Evolutionary conservation across 1,140 invertebrate genomes (phyloP), one percentile per base, ranked within the genome.

Genomic region (Triops cancriformis): DNA sequence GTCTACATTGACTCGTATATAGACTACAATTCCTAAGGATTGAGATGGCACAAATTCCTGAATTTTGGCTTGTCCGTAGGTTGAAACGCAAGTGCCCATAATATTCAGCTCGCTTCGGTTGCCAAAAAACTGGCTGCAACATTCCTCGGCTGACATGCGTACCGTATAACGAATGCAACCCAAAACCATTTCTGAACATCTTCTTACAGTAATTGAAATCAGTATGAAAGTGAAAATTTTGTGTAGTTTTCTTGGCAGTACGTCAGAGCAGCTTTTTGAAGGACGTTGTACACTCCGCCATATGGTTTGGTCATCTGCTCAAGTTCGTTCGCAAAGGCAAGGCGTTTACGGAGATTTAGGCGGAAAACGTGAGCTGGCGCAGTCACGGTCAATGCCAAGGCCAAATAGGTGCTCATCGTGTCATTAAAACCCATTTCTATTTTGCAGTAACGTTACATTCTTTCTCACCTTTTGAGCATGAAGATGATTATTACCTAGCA

Each of bases 351-450:
- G 23, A 5, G 18, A 64, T 64, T 64, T 64, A 64, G 23, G 14
- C 51, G 51, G 23, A 64, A 64, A 3, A 23, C 51, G 23, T 64
- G 51, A 64, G 51, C 51, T n/a, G 51, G 51, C 23, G 51, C 51
- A 64, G 51, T 64, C 51, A 64, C 51, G 26, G 77, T 74, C 12
- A 78, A 45, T 26, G 77, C 43, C 28, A 78, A 43, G 1, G 73
- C 73, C 77, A 78, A 42, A 43, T 74, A 78, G 42, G 64, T 73
- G 27, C 41, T 73, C 77, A 78, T 78, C 10, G 77, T 78, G 23
- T 78, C 45, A 31, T 78, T 78, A 12, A 78, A 78, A 7, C 77
- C 77, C 42, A 78, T 45, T 7, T 42, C 77, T 78, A 26, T n/a
- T 5, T 5, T 2, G 23, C 6, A 64, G 23, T 23, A 64, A 37